Evolutionary conservation across 2,888 invertebrate species (phyloP).

Genomic region (Keiferia lycopersicella): DNA sequence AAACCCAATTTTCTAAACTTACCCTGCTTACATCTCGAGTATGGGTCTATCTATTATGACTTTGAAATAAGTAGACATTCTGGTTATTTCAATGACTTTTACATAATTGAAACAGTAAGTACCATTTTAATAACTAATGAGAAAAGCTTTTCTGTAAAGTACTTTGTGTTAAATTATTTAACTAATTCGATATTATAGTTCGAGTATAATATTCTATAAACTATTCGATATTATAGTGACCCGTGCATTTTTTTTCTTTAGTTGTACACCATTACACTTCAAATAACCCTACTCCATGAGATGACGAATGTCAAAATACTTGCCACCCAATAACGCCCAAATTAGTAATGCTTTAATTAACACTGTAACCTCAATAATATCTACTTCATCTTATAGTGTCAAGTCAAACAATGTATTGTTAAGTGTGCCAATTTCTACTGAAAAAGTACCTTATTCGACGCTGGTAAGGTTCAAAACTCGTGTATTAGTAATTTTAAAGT

Average conservation of each 20-base stretch:
- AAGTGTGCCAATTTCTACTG: background rate
- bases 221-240: too few species aligned
- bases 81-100: too few species aligned
- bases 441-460: constrained; percentile 1
- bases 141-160: too few species aligned
- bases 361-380: constrained; percentile 55
- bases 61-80: too few species aligned
- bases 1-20: too few species aligned
- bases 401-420: constrained; percentile 23
- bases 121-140: too few species aligned
- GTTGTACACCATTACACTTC: background rate
- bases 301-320: constrained; percentile 38
- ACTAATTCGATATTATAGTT: too few species aligned
- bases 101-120: too few species aligned
- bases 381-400: constrained; percentile 52
- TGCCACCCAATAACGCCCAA: constrained; percentile 43
- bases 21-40: too few species aligned
- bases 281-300: background rate
- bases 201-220: too few species aligned
- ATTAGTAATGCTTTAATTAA: constrained; percentile 56
- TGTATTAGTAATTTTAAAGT: background rate
- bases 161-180: too few species aligned
- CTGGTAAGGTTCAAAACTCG: background rate
- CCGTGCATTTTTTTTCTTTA: background rate
- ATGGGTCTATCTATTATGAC: too few species aligned